Base-by-base conservation (phyloP, 2,113 vertebrate species). In the Micronisus gabar region DNA sequence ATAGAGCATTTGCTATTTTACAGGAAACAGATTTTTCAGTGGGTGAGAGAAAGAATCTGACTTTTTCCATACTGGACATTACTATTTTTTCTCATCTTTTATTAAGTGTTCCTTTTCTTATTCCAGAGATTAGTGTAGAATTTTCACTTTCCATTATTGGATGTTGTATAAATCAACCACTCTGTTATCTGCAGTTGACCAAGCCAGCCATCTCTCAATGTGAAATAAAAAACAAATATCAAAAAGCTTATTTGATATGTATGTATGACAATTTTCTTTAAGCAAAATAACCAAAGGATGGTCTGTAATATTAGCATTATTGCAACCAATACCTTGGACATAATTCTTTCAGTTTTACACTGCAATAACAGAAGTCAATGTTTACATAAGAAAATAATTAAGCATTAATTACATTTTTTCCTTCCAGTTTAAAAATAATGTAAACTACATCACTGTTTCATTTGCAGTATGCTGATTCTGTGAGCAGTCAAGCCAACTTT, bases 231-330 rank as follows among this genome's bases (percentile, higher is more conserved):
- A 94, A 97, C 93, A 23, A 93, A 74, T 53, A 55, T 23, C 2
- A 91, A 91, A 96, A 92, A 52, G 1, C 23, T 95, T 91, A 38
- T 94, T 75, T 81, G 62, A 73, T 63, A 86, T 81, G 34, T 48
- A 48, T 23, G 34, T 82, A 67, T 74, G 72, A 68, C 86, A 92
- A 88, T 91, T 93, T 90, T 70, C 13, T 71, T 95, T 90, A 95
- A 93, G 17, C 29, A 93, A 96, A 88, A 71, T 75, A 78, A 88
- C 85, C 30, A 76, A 27, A 88, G 11, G 7, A 94, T 20, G 9
- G 15, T 94, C 83, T 95, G 63, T 68, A 96, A 94, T 91, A 83
- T 45, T 36, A 10, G 10, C 34, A 71, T 82, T 89, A 65, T 23
- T 76, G 30, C 58, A 94, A 81, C 17, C 63, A 78, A 71, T 56